Percentiles rank a stretch among this genome's conserved stretches.
phyloP scores from a whole-genome alignment of 2,113 vertebrate genomes.

The Rissa tridactyla region DNA sequence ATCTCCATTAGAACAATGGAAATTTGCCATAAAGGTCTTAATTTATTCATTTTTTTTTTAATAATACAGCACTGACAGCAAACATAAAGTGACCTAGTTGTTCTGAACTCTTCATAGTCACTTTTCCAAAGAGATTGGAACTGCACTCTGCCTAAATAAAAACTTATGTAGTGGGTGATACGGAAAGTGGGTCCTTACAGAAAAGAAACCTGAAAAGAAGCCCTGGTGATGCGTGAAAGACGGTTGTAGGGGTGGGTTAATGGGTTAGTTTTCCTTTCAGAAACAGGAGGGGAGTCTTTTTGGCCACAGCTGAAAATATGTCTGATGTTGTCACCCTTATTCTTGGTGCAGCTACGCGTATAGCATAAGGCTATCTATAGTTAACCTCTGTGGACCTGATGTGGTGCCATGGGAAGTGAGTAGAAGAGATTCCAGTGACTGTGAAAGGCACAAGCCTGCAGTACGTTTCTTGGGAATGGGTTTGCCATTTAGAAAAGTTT shows the following conservation, averaged over 20 bases:
- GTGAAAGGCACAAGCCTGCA: neutral
- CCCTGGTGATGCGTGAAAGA: accelerated
- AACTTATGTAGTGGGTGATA: neutral
- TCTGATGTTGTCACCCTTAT: neutral
- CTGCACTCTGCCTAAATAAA: neutral
- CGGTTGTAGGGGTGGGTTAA: neutral
- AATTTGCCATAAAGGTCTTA: neutral
- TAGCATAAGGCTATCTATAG: neutral
- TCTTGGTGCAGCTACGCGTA: neutral
- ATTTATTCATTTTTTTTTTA: neutral
- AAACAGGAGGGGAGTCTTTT: neutral
- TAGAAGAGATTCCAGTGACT: neutral
- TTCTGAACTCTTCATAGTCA: neutral
- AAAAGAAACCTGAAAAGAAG: neutral
- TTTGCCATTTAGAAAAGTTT: neutral
- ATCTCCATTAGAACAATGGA: neutral
- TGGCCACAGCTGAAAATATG: neutral
- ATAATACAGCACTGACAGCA: neutral
- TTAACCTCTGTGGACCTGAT: neutral
- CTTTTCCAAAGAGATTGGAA: neutral
- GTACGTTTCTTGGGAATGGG: neutral
- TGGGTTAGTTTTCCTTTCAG: neutral
- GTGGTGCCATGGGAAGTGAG: neutral
- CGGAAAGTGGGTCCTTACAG: neutral
- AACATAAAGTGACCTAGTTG: neutral